Base-by-base conservation (phyloP, 2,888 invertebrate genomes). In the Endotricha flammealis region DNA sequence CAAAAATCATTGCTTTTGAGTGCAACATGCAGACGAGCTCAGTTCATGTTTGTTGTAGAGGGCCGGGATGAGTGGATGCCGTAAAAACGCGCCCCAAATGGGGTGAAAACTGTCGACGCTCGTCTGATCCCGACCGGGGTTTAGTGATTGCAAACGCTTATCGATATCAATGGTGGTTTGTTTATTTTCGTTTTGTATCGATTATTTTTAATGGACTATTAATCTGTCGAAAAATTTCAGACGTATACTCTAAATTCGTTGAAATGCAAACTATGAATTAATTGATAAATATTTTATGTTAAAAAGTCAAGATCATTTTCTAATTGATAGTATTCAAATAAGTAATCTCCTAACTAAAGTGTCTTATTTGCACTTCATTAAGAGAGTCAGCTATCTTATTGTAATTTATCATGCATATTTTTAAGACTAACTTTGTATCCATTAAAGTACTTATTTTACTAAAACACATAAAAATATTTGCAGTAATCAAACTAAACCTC, bases 41-140 rank as follows among this genome's bases (percentile, higher is more conserved):
- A 38, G 28, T 36, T 29, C 41, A 49, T 60, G 54, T 57, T 62
- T 63, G 64, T 65, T 59, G 61, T 57, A 51, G 58, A 49, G 56
- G 52, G 48, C 29, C 36, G 48, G 31, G 49, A 42, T 49, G 55
- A 63, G 61, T 53, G 58, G 57, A 45, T 42, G 57, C 61, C 66
- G 64, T 71, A 71, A 77, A 77, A 78, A 73, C 64, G 51, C 53
- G 55, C 61, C 67, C 57, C 59, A 62, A 68, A 74, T 72, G 67
- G 76, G 71, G 71, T 71, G 73, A 71, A 72, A 77, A 76, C 64
- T 76, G 78, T 69, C 67, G 67, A 74, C 68, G 64, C 56, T 60
- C 56, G 58, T 52, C 57, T 61, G 64, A 69, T 63, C 64, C 48
- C 59, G 46, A 43, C 44, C 44, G 38, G 36, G 49, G 46, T 38